Evolutionary conservation across 2,797 vertebrate species (phyloP).

Genomic region (Enteromius thamalakanensis): DNA sequence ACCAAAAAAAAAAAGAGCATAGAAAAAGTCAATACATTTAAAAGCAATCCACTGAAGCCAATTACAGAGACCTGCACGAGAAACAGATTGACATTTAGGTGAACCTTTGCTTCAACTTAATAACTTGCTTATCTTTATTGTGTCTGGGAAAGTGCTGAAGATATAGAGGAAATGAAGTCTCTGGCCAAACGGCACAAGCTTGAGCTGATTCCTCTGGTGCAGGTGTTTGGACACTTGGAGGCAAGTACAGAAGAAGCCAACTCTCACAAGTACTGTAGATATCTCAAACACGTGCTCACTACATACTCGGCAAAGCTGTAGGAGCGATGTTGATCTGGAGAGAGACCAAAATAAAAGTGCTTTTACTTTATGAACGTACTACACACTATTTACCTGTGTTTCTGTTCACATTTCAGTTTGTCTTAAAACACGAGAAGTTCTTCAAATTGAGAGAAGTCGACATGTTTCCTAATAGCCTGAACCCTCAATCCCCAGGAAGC

Average conservation of each 20-base stretch:
- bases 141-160: slow-evolving; percentile 68
- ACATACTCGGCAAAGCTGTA: background rate
- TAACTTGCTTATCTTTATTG: background rate
- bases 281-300: background rate
- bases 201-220: slow-evolving; percentile 79
- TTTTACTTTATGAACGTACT: background rate
- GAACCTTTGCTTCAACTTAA: background rate
- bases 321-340: background rate
- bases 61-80: background rate
- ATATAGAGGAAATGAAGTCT: slow-evolving; percentile 72
- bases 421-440: slow-evolving; percentile 79
- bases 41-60: background rate
- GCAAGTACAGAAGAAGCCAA: slow-evolving; percentile 59
- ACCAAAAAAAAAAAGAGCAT: background rate
- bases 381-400: background rate
- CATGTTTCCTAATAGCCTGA: slow-evolving; percentile 80
- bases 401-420: slow-evolving; percentile 70
- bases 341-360: background rate
- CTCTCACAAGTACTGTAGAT: background rate
- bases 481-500: slow-evolving; percentile 69
- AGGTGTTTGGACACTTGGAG: slow-evolving; percentile 82
- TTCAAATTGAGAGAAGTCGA: slow-evolving; percentile 73
- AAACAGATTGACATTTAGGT: background rate
- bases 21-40: background rate
- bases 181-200: slow-evolving; percentile 73